phyloP scores from a whole-genome alignment of 2,888 invertebrate species.

The Corythucha ciliata region DNA sequence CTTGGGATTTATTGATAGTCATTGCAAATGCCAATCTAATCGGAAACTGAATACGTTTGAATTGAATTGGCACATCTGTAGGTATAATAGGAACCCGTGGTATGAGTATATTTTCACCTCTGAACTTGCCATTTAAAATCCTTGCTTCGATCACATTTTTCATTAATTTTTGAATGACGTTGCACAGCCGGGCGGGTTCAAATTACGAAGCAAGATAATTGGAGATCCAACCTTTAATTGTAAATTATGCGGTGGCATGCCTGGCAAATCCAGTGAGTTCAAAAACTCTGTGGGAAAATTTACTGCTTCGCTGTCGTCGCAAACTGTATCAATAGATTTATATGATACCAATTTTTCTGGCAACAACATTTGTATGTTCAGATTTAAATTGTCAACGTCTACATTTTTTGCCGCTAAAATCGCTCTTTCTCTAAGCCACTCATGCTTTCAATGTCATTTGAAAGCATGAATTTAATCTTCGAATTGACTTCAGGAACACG shows the following conservation, averaged over 20 bases:
- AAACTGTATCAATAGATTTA: constrained; percentile 35
- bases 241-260: constrained; percentile 29
- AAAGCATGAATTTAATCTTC: too few relatives aligned
- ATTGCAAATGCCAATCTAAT: constrained; percentile 31
- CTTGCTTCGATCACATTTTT: constrained; percentile 36
- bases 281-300: constrained; percentile 37
- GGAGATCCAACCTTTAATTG: constrained; percentile 35
- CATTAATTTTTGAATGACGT: constrained; percentile 33
- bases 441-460: too few relatives aligned
- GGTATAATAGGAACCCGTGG: constrained; percentile 20
- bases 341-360: constrained; percentile 33
- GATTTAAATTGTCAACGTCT: constrained; percentile 38
- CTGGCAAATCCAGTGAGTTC: constrained; percentile 37
- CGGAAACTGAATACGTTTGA: constrained; percentile 32
- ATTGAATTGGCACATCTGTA: constrained; percentile 28
- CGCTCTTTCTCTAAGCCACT: constrained; percentile 36
- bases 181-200: too few relatives aligned
- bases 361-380: constrained; percentile 34
- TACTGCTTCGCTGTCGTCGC: constrained; percentile 30
- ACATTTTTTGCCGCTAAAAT: constrained; percentile 40
- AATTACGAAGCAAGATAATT: too few relatives aligned
- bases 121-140: constrained; percentile 30
- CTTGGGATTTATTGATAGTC: constrained; percentile 33
- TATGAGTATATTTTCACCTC: constrained; percentile 35
- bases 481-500: too few relatives aligned